Evolutionary conservation across 1,140 invertebrate genomes (phyloP).

Genomic region (Pseudomyrmex sp.): DNA sequence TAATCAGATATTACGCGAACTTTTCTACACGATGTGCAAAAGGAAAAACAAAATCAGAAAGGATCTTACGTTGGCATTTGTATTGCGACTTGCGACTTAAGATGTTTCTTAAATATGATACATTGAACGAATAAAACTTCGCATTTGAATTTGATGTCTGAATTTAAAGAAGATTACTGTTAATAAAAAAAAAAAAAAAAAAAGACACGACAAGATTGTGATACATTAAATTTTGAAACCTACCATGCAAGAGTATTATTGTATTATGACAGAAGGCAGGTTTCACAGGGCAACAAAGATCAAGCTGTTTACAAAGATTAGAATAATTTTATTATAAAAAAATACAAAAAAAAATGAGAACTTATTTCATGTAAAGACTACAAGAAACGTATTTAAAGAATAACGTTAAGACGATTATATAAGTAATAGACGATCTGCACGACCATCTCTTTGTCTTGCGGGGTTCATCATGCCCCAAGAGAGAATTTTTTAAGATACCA

Average conservation of each 20-base stretch:
- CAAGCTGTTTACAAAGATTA: slow-evolving; percentile 83
- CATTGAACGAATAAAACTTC: slow-evolving; percentile 72
- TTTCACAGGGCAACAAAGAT: slow-evolving; percentile 85
- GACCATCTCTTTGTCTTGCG: slow-evolving; percentile 75
- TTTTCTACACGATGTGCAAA: background rate
- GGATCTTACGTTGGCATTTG: slow-evolving; percentile 24
- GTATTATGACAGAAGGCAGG: slow-evolving; percentile 86
- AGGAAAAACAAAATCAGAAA: background rate
- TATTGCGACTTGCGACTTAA: slow-evolving; percentile 67
- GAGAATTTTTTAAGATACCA: slow-evolving; percentile 76
- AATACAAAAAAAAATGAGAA: slow-evolving; percentile 78
- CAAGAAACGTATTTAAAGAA: slow-evolving; percentile 74
- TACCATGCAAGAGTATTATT: slow-evolving; percentile 85
- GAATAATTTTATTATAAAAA: slow-evolving; percentile 84
- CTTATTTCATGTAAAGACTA: slow-evolving; percentile 76
- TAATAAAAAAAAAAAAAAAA: slow-evolving; percentile 64
- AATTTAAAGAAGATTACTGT: slow-evolving; percentile 68
- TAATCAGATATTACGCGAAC: too few relatives aligned
- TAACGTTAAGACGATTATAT: slow-evolving; percentile 73
- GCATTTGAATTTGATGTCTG: slow-evolving; percentile 76
- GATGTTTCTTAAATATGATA: slow-evolving; percentile 74
- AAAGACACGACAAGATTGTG: slow-evolving; percentile 63
- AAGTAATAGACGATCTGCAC: slow-evolving; percentile 73
- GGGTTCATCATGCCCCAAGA: slow-evolving; percentile 68
- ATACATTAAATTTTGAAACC: slow-evolving; percentile 78